These are phyloP conservation scores for Cyclargus thomasi DNA, from an alignment of 1,140 invertebrate species.

Conservation along the genomic window DNA sequence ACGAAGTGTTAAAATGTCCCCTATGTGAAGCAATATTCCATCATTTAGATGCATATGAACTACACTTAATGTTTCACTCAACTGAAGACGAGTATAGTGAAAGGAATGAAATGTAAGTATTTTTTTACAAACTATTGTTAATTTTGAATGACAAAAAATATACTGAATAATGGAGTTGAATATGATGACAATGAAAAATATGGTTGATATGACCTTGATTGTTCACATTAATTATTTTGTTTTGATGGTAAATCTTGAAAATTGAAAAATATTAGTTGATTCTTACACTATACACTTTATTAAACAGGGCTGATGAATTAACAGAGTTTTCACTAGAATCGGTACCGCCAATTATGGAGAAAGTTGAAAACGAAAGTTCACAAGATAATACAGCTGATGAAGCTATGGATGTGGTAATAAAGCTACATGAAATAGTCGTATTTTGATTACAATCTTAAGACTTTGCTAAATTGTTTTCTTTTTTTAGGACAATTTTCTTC, in stretches of 20 bases:
- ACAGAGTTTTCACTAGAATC: constrained; percentile 60
- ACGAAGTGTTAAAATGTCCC: constrained; percentile 78
- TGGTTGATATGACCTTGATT: too few species aligned
- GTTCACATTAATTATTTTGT: too few species aligned
- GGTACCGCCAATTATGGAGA: constrained; percentile 56
- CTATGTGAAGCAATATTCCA: constrained; percentile 81
- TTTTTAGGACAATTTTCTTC: constrained; percentile 56
- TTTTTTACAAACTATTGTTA: neutral
- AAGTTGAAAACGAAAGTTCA: constrained; percentile 39
- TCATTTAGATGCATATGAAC: constrained; percentile 79
- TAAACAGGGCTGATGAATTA: constrained; percentile 46
- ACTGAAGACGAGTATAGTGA: constrained; percentile 79
- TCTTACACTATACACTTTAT: constrained; percentile 11
- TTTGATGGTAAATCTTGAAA: too few species aligned
- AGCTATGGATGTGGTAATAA: constrained; percentile 47
- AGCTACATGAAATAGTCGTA: neutral
- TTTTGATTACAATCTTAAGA: neutral
- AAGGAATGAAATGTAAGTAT: constrained; percentile 76
- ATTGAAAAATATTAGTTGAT: too few species aligned
- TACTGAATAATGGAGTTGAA: constrained; percentile 9
- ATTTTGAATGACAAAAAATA: neutral
- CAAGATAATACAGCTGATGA: constrained; percentile 32
- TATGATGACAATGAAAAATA: too few species aligned
- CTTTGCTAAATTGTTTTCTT: constrained; percentile 6
- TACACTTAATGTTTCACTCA: constrained; percentile 79